Evolutionary conservation across 2,888 invertebrate species (phyloP), one percentile per base, ranked within the genome.

Genomic region (Apeira syringaria): DNA sequence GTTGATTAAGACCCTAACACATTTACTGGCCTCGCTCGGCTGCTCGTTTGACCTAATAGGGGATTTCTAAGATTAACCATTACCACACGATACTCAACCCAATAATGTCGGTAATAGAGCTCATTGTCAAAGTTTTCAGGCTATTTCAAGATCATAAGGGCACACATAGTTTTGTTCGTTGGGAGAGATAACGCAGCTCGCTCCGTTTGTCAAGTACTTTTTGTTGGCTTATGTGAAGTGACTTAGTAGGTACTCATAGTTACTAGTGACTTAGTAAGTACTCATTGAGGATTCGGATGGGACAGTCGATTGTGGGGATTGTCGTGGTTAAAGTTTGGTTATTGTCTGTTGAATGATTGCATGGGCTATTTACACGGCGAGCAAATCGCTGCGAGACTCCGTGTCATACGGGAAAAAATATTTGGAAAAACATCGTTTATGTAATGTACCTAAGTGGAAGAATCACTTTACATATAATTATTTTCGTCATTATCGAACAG

Each of bases 41-140:
- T 49, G 53, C 50, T 43, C 53, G 50, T 52, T 48, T 34, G 20
- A 47, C 47, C 51, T 56, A 53, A 56, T 56, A 48, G 49, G 32
- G 51, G 50, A 50, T 53, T 47, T 44, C 53, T 44, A 49, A 47
- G 53, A 56, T 56, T 50, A 53, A 40, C 28, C 9, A 12, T 28
- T 0, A 5, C 12, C 11, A 12, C 0, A 2, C 42, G 1, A 45
- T 11, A 35, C 2, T 33, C 10, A 5, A 22, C 41, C 29, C 15
- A 46, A 42, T 8, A 1, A 2, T 2, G 3, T 5, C 2, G 13
- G 4, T 1, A 1, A 11, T 43, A 52, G 5, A 35, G 46, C 40
- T 25, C 9, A 17, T 37, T 41, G 38, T 10, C 17, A 1, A n/a
- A 12, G 32, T 2, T 28, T 2, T 13, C 0, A n/a, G 1, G 26